Evolutionary conservation across 1,140 invertebrate species (phyloP).

Genomic region (Drosophila bocqueti): DNA sequence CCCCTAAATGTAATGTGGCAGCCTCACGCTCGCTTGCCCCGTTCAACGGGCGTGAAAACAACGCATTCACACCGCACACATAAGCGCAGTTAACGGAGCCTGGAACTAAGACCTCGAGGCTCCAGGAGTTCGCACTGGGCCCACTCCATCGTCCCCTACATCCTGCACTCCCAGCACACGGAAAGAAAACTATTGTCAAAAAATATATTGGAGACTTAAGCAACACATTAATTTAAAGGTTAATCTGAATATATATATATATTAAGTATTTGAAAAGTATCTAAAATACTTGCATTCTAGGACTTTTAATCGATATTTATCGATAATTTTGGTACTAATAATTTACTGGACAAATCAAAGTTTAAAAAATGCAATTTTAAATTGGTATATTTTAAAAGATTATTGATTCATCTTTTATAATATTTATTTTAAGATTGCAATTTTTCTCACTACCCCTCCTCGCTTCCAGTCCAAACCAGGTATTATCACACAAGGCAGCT

Average conservation of each 20-base stretch:
- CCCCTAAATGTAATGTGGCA: slow-evolving; percentile 45
- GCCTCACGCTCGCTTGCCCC: slow-evolving; percentile 51
- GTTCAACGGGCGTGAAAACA: slow-evolving; percentile 57
- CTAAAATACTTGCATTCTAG: too few species aligned
- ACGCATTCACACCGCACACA: slow-evolving; percentile 30
- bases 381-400: too few species aligned
- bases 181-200: background rate
- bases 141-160: background rate
- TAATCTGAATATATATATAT: too few species aligned
- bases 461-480: slow-evolving; percentile 44
- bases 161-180: background rate
- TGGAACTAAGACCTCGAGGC: slow-evolving; percentile 24
- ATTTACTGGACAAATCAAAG: too few species aligned
- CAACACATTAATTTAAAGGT: too few species aligned
- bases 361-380: too few species aligned
- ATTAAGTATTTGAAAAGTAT: too few species aligned
- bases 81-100: slow-evolving; percentile 13
- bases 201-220: background rate
- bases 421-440: background rate
- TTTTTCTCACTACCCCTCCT: background rate
- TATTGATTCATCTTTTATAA: too few species aligned
- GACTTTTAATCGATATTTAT: too few species aligned
- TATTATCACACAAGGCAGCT: slow-evolving; percentile 46
- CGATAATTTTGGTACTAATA: too few species aligned
- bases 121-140: background rate